Conservation (phyloP, 2,113 vertebrate genomes). For the Bubo scandiacus region DNA sequence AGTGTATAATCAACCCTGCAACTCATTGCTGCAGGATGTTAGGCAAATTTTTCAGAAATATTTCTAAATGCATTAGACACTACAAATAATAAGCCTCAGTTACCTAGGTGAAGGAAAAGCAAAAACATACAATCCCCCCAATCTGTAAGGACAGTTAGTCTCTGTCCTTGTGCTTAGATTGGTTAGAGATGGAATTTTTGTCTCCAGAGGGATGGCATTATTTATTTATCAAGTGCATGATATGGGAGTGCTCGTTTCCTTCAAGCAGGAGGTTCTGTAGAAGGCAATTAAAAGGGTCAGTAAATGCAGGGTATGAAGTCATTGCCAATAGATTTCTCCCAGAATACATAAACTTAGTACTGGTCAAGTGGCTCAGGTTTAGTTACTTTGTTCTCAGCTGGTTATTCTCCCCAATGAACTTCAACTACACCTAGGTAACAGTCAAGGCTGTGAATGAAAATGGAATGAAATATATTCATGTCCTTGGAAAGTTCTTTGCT, state of each 20-base stretch:
- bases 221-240: slow-evolving; percentile 28
- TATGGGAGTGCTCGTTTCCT: background rate
- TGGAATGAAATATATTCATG: background rate
- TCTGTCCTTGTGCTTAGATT: background rate
- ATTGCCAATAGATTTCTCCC: background rate
- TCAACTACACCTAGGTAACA: background rate
- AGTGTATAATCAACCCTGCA: slow-evolving; percentile 17
- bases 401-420: background rate
- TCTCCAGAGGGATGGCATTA: slow-evolving; percentile 19
- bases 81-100: background rate
- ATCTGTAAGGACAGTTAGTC: background rate
- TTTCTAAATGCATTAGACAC: background rate
- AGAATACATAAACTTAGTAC: background rate
- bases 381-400: background rate
- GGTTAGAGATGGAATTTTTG: slow-evolving; percentile 1
- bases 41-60: slow-evolving; percentile 11
- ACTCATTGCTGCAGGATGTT: slow-evolving; percentile 18
- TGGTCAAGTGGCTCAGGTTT: slow-evolving; percentile 17
- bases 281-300: slow-evolving; percentile 37
- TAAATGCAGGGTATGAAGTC: background rate
- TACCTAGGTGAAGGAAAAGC: background rate
- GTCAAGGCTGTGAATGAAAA: background rate
- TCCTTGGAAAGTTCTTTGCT: slow-evolving; percentile 40
- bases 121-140: background rate
- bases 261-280: background rate